Percentiles rank a stretch among this genome's conserved stretches.
Conservation (phyloP, 2,888 invertebrate genomes). For the Sphaerophoria taeniata region DNA sequence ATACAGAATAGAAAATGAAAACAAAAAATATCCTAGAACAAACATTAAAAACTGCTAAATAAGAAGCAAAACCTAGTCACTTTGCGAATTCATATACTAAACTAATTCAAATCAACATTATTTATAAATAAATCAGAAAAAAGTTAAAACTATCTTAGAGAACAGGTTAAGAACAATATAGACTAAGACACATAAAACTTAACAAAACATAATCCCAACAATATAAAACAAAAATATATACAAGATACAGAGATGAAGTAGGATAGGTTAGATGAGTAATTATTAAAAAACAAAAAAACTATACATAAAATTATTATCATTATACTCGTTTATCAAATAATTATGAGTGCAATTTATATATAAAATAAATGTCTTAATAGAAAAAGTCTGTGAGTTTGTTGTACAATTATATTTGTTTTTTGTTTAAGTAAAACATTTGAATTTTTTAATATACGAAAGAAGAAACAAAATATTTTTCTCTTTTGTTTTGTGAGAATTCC, state of each 20-base stretch:
- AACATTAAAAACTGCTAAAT: conserved; percentile 11
- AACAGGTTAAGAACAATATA: conserved; percentile 49
- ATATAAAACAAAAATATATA: conserved; percentile 55
- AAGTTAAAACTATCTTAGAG: conserved; percentile 45
- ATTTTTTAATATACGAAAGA: background rate
- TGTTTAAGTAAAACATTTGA: conserved; percentile 23
- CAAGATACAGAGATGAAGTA: conserved; percentile 55
- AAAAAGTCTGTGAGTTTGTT: conserved; percentile 65
- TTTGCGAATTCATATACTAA: conserved; percentile 66
- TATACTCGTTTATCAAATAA: conserved; percentile 44
- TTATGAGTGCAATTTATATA: conserved; percentile 45
- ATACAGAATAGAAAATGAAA: conserved; percentile 22
- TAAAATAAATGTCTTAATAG: conserved; percentile 40
- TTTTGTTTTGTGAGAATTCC: conserved; percentile 35
- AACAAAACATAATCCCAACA: conserved; percentile 61
- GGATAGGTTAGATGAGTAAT: conserved; percentile 71
- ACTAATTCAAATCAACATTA: conserved; percentile 66
- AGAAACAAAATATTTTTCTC: background rate
- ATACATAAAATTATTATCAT: conserved; percentile 39
- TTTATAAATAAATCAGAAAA: conserved; percentile 25
- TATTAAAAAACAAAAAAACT: conserved; percentile 54
- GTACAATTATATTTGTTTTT: conserved; percentile 46
- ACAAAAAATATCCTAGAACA: conserved; percentile 49
- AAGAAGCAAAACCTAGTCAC: conserved; percentile 64
- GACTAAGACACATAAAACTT: conserved; percentile 56